These are phyloP conservation scores for Oreochromis spilurus DNA, from an alignment of 2,113 vertebrate species.

Conservation along the genomic window DNA sequence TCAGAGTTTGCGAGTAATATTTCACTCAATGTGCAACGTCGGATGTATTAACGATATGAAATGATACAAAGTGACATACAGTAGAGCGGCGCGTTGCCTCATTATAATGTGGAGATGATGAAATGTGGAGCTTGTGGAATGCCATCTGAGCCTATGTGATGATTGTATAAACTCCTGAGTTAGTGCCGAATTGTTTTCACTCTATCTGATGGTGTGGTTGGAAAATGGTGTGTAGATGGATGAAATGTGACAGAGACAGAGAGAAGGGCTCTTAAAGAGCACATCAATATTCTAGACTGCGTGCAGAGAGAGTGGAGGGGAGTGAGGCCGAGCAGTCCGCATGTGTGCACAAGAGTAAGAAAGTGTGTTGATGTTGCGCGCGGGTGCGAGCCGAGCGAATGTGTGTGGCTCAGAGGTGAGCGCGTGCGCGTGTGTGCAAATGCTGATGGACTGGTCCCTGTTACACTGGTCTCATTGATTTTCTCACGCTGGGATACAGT, in stretches of 20 bases:
- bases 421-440: slow-evolving; percentile 6
- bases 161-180: slow-evolving; percentile 37
- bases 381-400: background rate
- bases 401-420: background rate
- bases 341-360: background rate
- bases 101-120: slow-evolving; percentile 58
- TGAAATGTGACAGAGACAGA: slow-evolving; percentile 70
- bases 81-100: slow-evolving; percentile 33
- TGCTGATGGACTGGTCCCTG: slow-evolving; percentile 50
- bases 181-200: slow-evolving; percentile 52
- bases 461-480: slow-evolving; percentile 68
- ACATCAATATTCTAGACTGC: slow-evolving; percentile 70
- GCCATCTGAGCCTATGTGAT: slow-evolving; percentile 35
- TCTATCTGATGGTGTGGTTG: slow-evolving; percentile 42
- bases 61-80: slow-evolving; percentile 60
- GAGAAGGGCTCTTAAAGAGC: slow-evolving; percentile 68
- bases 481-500: slow-evolving; percentile 68
- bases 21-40: slow-evolving; percentile 2
- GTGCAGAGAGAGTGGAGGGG: slow-evolving; percentile 32
- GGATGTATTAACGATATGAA: slow-evolving; percentile 49
- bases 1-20: slow-evolving; percentile 40
- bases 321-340: slow-evolving; percentile 22
- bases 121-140: slow-evolving; percentile 32
- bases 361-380: background rate
- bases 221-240: slow-evolving; percentile 59